Evolutionary conservation across 2,113 vertebrate genomes (phyloP).

Genomic region (Megaleporinus macrocephalus): DNA sequence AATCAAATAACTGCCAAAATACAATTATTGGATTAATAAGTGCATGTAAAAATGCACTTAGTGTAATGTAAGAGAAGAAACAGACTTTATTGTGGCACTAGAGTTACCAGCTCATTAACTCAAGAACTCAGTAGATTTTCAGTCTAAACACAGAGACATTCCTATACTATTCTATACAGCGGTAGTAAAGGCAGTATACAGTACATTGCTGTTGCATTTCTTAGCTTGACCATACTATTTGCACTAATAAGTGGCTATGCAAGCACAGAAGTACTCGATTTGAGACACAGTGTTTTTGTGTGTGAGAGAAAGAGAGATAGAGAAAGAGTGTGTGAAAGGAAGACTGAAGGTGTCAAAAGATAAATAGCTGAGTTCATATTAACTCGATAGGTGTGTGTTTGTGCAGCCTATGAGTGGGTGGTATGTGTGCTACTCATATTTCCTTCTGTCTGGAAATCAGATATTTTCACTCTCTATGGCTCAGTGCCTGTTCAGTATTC

Average conservation of each 20-base stretch:
- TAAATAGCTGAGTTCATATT: background rate
- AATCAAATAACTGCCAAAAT: too few species aligned
- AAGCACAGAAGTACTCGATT: background rate
- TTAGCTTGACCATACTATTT: background rate
- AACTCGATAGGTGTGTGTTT: conserved; percentile 4
- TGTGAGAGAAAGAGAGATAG: background rate
- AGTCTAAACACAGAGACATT: too few species aligned
- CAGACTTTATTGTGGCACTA: too few species aligned
- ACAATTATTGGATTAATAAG: too few species aligned
- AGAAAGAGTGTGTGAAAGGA: background rate
- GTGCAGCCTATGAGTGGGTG: conserved; percentile 40
- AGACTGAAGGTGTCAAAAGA: background rate
- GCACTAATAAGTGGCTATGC: too few species aligned
- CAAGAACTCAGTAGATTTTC: too few species aligned
- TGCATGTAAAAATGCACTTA: too few species aligned
- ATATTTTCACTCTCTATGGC: conserved; percentile 18
- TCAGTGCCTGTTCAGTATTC: conserved; percentile 23
- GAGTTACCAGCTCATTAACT: too few species aligned
- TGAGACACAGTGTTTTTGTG: background rate
- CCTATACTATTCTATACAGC: too few species aligned
- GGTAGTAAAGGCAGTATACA: too few species aligned
- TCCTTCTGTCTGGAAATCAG: conserved; percentile 40
- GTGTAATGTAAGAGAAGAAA: too few species aligned
- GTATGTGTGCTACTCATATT: conserved; percentile 12
- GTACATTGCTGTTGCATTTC: background rate